Base-by-base conservation (phyloP, 2,888 invertebrate genomes). In the Drosophila fulvimacula region DNA sequence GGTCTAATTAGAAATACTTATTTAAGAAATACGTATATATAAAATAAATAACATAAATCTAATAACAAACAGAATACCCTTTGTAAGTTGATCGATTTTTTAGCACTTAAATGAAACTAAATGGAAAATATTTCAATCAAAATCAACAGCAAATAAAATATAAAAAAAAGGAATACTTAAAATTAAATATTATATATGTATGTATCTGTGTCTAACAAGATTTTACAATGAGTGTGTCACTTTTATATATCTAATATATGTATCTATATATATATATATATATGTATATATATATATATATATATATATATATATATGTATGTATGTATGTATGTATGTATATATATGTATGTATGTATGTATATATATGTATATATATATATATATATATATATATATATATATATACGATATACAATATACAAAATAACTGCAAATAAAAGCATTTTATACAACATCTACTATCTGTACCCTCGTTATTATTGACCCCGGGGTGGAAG, bases 201-300 rank as follows among this genome's bases (percentile, higher is more conserved):
- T 69, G 79, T 79, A 69, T 79, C 62, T 73, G 87, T 84, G 89
- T 88, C 83, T 88, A 86, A 86, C 87, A 88, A 88, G 89, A 84
- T 84, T 84, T 84, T 84, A 84, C 78, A 75, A 86, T 84, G 88
- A 77, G 89, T 74, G 87, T 84, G 83, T 88, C 89, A 82, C 89
- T 88, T 84, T 88, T 85, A 79, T 76, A 88, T 79, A 82, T 82
- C 69, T 79, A 74, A 84, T 75, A 88, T 51, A 21, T 51, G 15
- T 36, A 15, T 38, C 13, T 42, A 24, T 82, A 76, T 79, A 79
- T 76, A 82, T 82, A 79, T 74, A 73, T 85, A 38, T 85, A 79
- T 79, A 85, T 73, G 88, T 87, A 64, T 81, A 76, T 80, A 83
- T 81, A 49, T 84, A 79, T 79, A 38, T n/a, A n/a, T 38, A n/a